These are phyloP conservation scores for Cydia amplana DNA, from an alignment of 1,140 invertebrate genomes.

Conservation along the genomic window DNA sequence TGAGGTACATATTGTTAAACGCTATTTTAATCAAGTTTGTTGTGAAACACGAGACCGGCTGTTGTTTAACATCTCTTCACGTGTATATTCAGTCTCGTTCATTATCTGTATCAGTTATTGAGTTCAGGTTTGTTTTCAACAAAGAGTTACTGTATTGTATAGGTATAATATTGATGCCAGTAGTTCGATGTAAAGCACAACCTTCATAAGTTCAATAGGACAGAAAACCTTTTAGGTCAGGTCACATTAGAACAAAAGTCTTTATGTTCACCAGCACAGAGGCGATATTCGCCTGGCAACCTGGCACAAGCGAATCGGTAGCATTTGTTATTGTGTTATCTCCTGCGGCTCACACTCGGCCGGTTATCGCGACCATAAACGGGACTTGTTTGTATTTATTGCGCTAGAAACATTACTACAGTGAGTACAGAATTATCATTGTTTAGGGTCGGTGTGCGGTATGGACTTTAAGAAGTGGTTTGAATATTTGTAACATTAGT, in stretches of 20 bases:
- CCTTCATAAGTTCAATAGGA: background rate
- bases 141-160: background rate
- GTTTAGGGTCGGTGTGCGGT: background rate
- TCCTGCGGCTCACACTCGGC: conserved; percentile 6
- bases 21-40: background rate
- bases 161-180: too few species aligned
- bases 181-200: too few species aligned
- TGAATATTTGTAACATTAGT: background rate
- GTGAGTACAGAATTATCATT: background rate
- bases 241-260: background rate
- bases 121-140: background rate
- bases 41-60: background rate
- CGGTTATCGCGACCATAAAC: conserved; percentile 5
- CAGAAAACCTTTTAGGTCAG: background rate
- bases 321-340: conserved; percentile 9
- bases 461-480: background rate
- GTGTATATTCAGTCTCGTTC: background rate
- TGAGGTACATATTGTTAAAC: conserved; percentile 5
- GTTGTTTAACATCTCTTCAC: background rate
- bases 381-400: conserved; percentile 20
- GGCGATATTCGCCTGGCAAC: background rate
- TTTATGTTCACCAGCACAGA: background rate
- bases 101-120: background rate
- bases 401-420: background rate
- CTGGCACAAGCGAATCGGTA: background rate